These are phyloP conservation scores for Alethe castanea DNA, from an alignment of 2,113 vertebrate species.

Conservation along the genomic window DNA sequence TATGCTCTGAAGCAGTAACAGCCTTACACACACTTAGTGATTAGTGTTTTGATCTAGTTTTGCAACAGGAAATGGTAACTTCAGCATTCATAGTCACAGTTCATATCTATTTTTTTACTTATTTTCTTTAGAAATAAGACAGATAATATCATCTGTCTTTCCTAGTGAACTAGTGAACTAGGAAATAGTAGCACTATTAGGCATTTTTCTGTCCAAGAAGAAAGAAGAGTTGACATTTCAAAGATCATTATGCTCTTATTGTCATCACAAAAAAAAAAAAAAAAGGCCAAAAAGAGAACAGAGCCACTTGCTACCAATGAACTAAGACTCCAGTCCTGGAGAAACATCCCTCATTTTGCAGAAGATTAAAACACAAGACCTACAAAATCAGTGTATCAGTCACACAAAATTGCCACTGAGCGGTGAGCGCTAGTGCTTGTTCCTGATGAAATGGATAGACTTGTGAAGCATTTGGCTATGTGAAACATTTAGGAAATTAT, in stretches of 20 bases:
- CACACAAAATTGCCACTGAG: neutral
- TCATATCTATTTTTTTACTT: neutral
- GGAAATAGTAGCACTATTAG: neutral
- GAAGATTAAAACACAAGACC: neutral
- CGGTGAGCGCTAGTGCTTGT: neutral
- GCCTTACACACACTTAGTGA: neutral
- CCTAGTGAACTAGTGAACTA: neutral
- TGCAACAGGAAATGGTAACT: neutral
- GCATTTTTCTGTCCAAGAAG: neutral
- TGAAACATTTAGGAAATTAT: neutral
- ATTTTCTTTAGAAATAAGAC: neutral
- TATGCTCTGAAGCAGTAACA: neutral
- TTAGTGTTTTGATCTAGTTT: neutral
- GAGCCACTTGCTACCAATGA: neutral
- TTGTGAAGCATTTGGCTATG: neutral
- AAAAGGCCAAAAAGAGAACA: neutral
- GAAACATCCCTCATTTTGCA: neutral
- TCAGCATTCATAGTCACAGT: neutral
- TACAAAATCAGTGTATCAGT: neutral
- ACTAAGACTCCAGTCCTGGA: neutral
- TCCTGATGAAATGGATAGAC: neutral
- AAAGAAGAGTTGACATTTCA: neutral
- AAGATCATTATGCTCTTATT: neutral
- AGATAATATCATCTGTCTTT: neutral
- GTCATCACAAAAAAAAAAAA: neutral